Conservation (phyloP, 2,888 invertebrate genomes). For the Heliothis peltigera region DNA sequence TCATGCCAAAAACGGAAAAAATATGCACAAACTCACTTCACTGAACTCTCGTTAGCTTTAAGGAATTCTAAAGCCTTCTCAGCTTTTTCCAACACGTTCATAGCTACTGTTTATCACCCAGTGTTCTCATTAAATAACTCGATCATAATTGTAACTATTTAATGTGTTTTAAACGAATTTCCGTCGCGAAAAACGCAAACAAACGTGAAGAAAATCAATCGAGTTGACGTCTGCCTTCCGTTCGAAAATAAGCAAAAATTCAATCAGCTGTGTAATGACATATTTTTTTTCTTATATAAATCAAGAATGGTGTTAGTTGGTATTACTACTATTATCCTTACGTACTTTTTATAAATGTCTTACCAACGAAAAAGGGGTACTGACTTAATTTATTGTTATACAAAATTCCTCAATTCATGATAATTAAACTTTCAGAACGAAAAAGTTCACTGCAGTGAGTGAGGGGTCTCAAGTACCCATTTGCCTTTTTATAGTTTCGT, state of each 20-base stretch:
- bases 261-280: constrained; percentile 34
- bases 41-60: constrained; percentile 79
- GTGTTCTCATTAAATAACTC: constrained; percentile 33
- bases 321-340: too few relatives aligned
- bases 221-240: constrained; percentile 46
- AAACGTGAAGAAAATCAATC: constrained; percentile 77
- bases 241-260: constrained; percentile 35
- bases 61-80: constrained; percentile 86
- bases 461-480: not conserved
- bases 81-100: constrained; percentile 87
- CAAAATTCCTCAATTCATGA: not conserved
- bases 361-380: not conserved
- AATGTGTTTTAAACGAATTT: constrained; percentile 60
- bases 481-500: too few relatives aligned
- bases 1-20: constrained; percentile 40
- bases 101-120: constrained; percentile 69
- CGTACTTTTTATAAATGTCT: too few relatives aligned
- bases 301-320: too few relatives aligned
- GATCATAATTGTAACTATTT: constrained; percentile 64
- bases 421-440: not conserved
- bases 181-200: constrained; percentile 70
- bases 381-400: not conserved
- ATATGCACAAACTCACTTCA: constrained; percentile 75
- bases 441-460: too few relatives aligned
- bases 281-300: not conserved